Evolutionary conservation across 2,888 invertebrate genomes (phyloP).

Genomic region (Ceramica pisi): DNA sequence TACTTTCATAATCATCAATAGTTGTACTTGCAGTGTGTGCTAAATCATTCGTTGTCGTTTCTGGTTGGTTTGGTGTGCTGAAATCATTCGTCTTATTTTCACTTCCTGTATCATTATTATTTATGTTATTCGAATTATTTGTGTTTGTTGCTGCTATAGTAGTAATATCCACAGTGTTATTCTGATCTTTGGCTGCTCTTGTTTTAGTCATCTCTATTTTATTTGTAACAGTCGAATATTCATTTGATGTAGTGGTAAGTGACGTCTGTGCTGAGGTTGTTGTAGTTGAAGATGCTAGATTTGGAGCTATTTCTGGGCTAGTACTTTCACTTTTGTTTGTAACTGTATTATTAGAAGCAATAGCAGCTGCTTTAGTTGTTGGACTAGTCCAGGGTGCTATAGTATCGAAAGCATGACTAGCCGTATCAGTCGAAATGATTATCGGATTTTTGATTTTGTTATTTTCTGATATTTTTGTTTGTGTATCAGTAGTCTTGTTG

Average conservation of each 20-base stretch:
- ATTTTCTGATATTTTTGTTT: slow-evolving; percentile 14
- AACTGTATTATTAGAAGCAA: slow-evolving; percentile 9
- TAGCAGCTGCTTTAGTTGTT: slow-evolving; percentile 10
- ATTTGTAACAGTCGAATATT: background rate
- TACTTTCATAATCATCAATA: slow-evolving; percentile 1
- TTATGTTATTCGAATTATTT: slow-evolving; percentile 11
- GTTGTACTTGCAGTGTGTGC: slow-evolving; percentile 6
- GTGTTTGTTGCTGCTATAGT: background rate
- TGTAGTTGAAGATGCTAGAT: slow-evolving; percentile 11
- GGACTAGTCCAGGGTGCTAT: slow-evolving; percentile 21
- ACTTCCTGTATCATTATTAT: slow-evolving; percentile 1
- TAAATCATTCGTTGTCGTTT: slow-evolving; percentile 1
- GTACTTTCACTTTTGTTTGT: slow-evolving; percentile 22
- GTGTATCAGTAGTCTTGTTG: slow-evolving; percentile 31
- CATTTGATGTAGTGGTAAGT: slow-evolving; percentile 7
- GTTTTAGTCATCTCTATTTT: background rate
- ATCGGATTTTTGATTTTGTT: slow-evolving; percentile 10
- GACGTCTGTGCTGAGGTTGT: background rate
- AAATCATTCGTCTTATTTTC: background rate
- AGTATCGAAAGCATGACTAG: slow-evolving; percentile 14
- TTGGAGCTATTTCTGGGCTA: slow-evolving; percentile 9
- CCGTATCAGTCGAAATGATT: slow-evolving; percentile 13
- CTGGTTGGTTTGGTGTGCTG: background rate
- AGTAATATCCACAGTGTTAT: slow-evolving; percentile 8
- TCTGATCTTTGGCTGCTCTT: background rate